phyloP scores from a whole-genome alignment of 2,797 vertebrate species.

The Cyclura pinguis region DNA sequence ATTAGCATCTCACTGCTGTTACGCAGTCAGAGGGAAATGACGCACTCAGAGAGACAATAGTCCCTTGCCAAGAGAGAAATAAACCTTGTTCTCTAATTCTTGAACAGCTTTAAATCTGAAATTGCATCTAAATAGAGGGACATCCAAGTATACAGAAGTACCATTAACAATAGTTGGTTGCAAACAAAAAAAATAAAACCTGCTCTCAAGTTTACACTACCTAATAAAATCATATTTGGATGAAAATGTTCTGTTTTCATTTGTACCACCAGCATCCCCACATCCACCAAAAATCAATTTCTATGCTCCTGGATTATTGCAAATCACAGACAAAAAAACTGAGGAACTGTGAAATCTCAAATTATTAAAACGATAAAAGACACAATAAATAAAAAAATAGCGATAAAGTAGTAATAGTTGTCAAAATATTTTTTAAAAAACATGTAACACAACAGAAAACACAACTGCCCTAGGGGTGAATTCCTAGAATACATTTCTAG shows the following conservation, averaged over 20 bases:
- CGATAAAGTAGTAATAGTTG: background rate
- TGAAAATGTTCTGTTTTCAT: background rate
- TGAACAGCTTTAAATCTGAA: background rate
- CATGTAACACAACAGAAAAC: background rate
- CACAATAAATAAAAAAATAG: background rate
- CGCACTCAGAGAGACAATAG: background rate
- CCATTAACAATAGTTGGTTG: background rate
- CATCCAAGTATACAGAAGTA: background rate
- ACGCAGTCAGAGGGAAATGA: background rate
- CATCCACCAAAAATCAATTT: background rate
- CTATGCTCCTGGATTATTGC: too few relatives aligned
- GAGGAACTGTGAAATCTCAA: conserved; percentile 19
- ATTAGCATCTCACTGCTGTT: conserved; percentile 15
- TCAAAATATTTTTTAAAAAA: background rate
- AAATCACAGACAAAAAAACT: background rate
- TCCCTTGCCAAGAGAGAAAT: background rate
- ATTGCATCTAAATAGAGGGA: background rate
- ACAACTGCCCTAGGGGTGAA: background rate
- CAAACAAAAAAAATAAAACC: background rate
- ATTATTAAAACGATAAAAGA: background rate
- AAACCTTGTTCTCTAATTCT: background rate
- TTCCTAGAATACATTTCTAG: too few relatives aligned
- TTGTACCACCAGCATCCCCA: too few relatives aligned
- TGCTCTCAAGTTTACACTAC: background rate
- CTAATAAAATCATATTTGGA: background rate